Evolutionary conservation across 2,797 vertebrate species (phyloP).

Genomic region (Myiothlypis chrysogaster): DNA sequence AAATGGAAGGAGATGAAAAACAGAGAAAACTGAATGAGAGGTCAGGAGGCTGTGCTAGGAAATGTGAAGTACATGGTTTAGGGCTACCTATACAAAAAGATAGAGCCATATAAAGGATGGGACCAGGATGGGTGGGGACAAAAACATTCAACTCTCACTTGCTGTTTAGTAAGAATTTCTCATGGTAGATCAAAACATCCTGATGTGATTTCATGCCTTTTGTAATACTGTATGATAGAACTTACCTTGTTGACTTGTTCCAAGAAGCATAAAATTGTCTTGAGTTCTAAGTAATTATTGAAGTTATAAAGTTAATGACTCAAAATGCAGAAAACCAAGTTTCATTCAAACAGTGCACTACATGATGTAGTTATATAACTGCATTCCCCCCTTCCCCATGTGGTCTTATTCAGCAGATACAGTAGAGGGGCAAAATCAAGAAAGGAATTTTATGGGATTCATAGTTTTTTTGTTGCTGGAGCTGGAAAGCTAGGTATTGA

Average conservation of each 20-base stretch:
- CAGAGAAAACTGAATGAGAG: neutral
- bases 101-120: neutral
- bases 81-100: neutral
- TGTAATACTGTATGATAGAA: neutral
- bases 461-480: neutral
- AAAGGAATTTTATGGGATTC: neutral
- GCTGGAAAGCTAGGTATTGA: neutral
- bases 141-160: neutral
- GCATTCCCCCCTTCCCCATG: too few relatives aligned
- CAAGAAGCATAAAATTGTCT: neutral
- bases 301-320: neutral
- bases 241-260: neutral
- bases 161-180: neutral
- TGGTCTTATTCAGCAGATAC: neutral
- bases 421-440: neutral
- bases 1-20: neutral
- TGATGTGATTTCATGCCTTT: neutral
- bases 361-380: neutral
- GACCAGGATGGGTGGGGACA: neutral
- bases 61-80: neutral
- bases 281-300: neutral
- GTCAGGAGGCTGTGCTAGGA: neutral
- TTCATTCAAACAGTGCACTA: neutral
- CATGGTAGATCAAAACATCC: neutral
- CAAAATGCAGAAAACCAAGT: neutral